Percentiles rank a stretch among this genome's conserved stretches.
Conservation (phyloP, 2,113 vertebrate genomes). For the Ondatra zibethicus region DNA sequence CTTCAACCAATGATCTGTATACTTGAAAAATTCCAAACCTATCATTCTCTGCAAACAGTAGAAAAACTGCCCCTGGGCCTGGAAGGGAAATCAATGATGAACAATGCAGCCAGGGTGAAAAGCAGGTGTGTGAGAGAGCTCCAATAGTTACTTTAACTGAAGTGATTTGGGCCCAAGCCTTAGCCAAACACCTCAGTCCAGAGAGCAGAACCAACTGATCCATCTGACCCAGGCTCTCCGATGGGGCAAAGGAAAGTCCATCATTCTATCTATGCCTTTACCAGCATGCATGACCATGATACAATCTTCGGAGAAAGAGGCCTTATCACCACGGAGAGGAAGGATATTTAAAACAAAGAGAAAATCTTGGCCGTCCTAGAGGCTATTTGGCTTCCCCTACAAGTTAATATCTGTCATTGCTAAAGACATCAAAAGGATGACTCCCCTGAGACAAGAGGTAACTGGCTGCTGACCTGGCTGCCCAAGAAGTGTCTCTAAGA, state of each 20-base stretch:
- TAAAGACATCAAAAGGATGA: background rate
- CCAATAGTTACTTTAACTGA: background rate
- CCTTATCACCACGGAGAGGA: background rate
- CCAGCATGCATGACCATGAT: background rate
- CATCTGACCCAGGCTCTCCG: background rate
- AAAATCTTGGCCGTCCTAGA: background rate
- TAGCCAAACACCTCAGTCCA: background rate
- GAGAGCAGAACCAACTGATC: background rate
- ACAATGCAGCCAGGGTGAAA: background rate
- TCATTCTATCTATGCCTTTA: background rate
- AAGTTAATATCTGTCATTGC: background rate
- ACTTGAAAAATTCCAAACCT: background rate
- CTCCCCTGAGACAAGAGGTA: background rate
- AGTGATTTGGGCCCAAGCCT: background rate
- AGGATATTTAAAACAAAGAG: background rate
- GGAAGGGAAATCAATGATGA: background rate
- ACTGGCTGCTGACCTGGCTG: background rate
- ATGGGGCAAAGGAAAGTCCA: background rate
- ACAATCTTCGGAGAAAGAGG: background rate
- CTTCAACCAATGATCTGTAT: background rate
- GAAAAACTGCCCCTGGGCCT: background rate
- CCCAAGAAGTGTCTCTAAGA: background rate
- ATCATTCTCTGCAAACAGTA: background rate
- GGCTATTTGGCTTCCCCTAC: background rate
- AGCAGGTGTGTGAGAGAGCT: background rate